Percentiles rank a stretch among this genome's conserved stretches.
These are phyloP conservation scores for Drosophila fuyamai DNA, from an alignment of 1,140 invertebrate species.

Conservation along the genomic window DNA sequence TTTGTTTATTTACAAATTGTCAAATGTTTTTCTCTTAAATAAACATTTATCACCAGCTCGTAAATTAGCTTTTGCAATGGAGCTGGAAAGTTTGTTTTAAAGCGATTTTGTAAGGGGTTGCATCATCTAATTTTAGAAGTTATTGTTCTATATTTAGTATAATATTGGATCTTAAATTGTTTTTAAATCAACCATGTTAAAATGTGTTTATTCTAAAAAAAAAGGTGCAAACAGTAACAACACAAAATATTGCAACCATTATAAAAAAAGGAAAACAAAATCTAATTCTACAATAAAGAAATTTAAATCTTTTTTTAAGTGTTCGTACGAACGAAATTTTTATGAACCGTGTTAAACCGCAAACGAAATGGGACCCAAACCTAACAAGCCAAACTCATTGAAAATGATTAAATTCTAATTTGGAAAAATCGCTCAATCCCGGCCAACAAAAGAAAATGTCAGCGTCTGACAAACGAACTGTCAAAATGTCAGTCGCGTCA, in stretches of 20 bases:
- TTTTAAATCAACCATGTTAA: no score
- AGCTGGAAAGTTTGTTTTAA: not conserved
- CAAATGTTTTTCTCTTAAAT: slow-evolving; percentile 38
- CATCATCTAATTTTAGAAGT: no score
- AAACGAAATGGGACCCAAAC: slow-evolving; percentile 36
- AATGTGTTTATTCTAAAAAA: no score
- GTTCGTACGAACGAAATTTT: slow-evolving; percentile 13
- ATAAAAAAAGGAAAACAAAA: not conserved
- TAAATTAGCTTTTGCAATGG: slow-evolving; percentile 26
- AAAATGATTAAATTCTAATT: slow-evolving; percentile 53
- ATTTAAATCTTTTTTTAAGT: not conserved
- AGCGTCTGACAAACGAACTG: slow-evolving; percentile 77
- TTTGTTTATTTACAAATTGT: slow-evolving; percentile 76
- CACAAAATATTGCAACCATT: not conserved
- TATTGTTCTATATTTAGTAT: no score
- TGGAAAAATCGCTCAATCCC: slow-evolving; percentile 29
- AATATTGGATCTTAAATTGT: no score
- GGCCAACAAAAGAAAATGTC: slow-evolving; percentile 51
- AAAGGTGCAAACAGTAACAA: no score
- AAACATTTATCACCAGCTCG: slow-evolving; percentile 19
- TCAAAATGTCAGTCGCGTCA: slow-evolving; percentile 75
- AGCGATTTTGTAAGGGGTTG: not conserved
- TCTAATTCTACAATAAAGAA: not conserved
- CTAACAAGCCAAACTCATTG: slow-evolving; percentile 42
- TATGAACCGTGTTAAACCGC: slow-evolving; percentile 1